Evolutionary conservation across 2,888 invertebrate genomes (phyloP).

Genomic region (Cordylochernes scorpioides): DNA sequence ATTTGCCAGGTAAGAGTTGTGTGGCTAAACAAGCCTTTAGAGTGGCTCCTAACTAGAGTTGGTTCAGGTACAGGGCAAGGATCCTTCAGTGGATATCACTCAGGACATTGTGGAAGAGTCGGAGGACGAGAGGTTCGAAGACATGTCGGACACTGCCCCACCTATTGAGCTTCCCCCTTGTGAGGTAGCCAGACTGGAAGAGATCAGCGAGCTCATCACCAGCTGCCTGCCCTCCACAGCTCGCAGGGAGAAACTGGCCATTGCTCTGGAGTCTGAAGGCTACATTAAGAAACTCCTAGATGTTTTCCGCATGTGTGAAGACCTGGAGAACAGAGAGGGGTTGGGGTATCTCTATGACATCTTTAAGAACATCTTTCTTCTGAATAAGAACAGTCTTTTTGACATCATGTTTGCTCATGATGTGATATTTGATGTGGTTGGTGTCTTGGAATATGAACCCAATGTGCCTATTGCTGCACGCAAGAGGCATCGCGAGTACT

Average conservation of each 20-base stretch:
- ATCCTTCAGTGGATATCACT: constrained; percentile 90
- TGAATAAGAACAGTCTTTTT: constrained; percentile 87
- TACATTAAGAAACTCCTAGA: constrained; percentile 83
- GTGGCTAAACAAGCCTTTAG: too few relatives aligned
- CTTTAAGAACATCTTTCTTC: constrained; percentile 89
- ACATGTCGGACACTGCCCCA: constrained; percentile 70
- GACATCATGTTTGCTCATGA: constrained; percentile 79
- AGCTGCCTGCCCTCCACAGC: constrained; percentile 65
- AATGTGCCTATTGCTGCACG: constrained; percentile 46
- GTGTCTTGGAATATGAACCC: constrained; percentile 93
- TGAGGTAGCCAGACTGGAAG: constrained; percentile 71
- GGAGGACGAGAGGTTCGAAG: constrained; percentile 86
- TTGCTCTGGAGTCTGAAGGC: constrained; percentile 71
- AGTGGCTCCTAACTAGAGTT: background rate
- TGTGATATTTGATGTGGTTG: constrained; percentile 61
- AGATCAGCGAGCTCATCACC: constrained; percentile 64
- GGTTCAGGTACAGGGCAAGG: constrained; percentile 86
- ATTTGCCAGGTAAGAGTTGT: constrained; percentile 56
- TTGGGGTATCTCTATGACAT: constrained; percentile 85
- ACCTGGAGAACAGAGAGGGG: constrained; percentile 75
- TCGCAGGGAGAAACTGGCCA: constrained; percentile 74
- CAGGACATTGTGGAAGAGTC: constrained; percentile 88
- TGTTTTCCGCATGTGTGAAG: constrained; percentile 88
- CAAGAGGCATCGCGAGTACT: constrained; percentile 81
- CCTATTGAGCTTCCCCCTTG: constrained; percentile 83